Evolutionary conservation across 2,888 invertebrate genomes (phyloP).

Genomic region (Euproctis similis): DNA sequence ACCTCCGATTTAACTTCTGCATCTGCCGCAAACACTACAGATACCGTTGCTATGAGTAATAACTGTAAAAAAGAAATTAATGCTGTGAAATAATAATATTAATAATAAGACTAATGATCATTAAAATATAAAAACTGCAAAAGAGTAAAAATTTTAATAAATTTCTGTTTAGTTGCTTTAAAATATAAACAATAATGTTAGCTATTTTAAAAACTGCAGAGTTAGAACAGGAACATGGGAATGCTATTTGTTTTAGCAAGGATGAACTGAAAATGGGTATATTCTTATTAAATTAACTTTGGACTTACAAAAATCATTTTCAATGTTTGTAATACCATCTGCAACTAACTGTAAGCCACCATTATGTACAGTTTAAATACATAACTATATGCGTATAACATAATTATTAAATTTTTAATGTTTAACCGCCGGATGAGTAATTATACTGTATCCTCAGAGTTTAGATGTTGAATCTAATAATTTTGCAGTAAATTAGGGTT

Average conservation of each 20-base stretch:
- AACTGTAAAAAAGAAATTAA: constrained; percentile 14
- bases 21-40: constrained; percentile 12
- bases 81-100: too few species aligned
- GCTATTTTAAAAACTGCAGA: neutral
- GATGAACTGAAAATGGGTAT: neutral
- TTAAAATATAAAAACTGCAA: too few species aligned
- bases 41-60: constrained; percentile 19
- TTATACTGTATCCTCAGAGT: constrained; percentile 12
- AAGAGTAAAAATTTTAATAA: too few species aligned
- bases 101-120: too few species aligned
- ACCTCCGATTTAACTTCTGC: constrained; percentile 1
- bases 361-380: too few species aligned
- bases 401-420: too few species aligned
- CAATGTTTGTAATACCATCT: constrained; percentile 9
- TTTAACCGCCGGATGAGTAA: constrained; percentile 9
- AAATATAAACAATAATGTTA: neutral
- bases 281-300: neutral
- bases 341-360: too few species aligned
- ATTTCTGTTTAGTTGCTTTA: too few species aligned
- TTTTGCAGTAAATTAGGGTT: neutral
- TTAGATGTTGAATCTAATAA: constrained; percentile 2
- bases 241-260: neutral
- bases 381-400: too few species aligned
- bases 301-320: constrained; percentile 33
- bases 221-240: neutral